Evolutionary conservation across 2,113 vertebrate species (phyloP).

Genomic region (Cercocebus atys): DNA sequence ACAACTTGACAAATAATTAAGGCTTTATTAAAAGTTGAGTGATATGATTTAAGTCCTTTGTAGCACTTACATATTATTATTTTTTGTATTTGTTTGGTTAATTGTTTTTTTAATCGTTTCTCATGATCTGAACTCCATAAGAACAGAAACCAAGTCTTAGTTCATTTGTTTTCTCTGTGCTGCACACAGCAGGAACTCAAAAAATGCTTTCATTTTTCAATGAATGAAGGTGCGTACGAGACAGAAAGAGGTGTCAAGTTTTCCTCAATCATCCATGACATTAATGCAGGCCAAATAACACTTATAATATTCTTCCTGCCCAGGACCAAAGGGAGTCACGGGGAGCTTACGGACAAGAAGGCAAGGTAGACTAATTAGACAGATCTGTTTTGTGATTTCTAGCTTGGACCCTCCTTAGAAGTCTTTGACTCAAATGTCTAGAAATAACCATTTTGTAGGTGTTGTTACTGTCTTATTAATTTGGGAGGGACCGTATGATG

Average conservation of each 20-base stretch:
- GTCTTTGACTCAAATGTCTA: background rate
- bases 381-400: background rate
- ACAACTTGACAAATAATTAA: background rate
- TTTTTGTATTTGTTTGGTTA: background rate
- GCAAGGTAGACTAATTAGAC: background rate
- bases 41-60: background rate
- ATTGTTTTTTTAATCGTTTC: background rate
- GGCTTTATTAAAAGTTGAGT: background rate
- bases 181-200: background rate
- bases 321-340: no score
- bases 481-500: background rate
- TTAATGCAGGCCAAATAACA: background rate
- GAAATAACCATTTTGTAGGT: background rate
- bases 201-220: background rate
- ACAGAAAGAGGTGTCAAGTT: no score
- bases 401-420: no score
- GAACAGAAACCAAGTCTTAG: constrained; percentile 28
- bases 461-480: background rate
- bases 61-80: background rate
- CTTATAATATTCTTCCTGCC: background rate
- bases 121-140: background rate
- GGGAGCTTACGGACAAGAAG: no score
- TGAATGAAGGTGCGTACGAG: background rate
- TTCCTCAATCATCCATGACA: background rate
- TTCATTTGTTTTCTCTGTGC: fast-evolving